phyloP scores from a whole-genome alignment of 2,113 vertebrate genomes.

The Acanthisitta chloris region DNA sequence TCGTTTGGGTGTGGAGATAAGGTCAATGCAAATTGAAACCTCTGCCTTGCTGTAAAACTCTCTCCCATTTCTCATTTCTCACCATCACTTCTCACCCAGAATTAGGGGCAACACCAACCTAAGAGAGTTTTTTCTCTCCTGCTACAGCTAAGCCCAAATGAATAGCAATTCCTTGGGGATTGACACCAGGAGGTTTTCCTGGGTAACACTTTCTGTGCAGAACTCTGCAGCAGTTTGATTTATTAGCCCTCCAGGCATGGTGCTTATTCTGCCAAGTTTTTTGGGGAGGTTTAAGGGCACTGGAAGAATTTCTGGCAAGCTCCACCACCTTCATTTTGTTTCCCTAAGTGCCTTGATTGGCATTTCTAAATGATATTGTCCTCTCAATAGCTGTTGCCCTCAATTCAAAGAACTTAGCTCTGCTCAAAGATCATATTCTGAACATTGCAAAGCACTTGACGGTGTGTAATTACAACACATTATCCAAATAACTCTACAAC shows the following conservation, averaged over 20 bases:
- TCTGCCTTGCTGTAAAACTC: not conserved
- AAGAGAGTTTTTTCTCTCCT: not conserved
- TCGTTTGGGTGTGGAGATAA: not conserved
- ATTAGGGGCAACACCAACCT: not conserved
- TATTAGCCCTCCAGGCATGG: not conserved
- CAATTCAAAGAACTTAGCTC: not conserved
- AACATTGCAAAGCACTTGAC: not conserved
- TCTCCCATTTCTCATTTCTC: not conserved
- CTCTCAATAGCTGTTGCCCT: not conserved
- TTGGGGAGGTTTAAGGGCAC: not conserved
- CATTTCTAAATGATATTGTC: not conserved
- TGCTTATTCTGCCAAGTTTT: not conserved
- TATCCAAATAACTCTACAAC: not conserved
- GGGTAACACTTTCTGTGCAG: not conserved
- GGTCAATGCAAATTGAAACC: not conserved
- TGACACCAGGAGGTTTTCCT: not conserved
- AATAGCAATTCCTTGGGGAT: not conserved
- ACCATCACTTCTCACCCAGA: fast-evolving
- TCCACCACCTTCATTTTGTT: not conserved
- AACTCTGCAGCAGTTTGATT: not conserved
- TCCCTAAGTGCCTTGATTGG: not conserved
- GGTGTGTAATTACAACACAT: constrained; percentile 27
- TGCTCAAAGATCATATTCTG: not conserved
- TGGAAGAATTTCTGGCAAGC: not conserved
- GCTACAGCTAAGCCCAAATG: not conserved